Conservation (phyloP, 2,113 vertebrate genomes). For the Fulmarus glacialis region DNA sequence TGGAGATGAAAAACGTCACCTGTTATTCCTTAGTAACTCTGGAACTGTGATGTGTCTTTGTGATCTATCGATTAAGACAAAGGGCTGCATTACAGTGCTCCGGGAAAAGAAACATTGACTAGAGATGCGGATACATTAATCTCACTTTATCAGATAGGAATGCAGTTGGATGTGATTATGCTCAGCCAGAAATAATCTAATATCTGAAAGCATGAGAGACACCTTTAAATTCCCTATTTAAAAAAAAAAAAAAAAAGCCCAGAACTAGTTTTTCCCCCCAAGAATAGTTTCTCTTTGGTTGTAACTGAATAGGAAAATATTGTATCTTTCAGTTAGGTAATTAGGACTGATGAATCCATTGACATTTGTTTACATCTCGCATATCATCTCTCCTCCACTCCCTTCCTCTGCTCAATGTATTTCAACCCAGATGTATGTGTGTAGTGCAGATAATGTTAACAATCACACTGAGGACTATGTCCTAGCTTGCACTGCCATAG, state of each 20-base stretch:
- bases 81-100: neutral
- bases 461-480: neutral
- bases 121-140: neutral
- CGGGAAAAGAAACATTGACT: neutral
- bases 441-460: neutral
- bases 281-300: neutral
- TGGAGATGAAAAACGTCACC: neutral
- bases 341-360: neutral
- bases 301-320: neutral
- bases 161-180: neutral
- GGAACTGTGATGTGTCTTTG: neutral
- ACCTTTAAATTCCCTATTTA: neutral
- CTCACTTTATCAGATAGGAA: neutral
- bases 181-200: neutral
- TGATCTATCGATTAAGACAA: neutral
- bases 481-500: neutral
- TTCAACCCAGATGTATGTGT: fast-evolving
- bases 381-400: neutral
- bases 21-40: neutral
- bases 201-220: neutral
- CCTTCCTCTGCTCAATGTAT: neutral
- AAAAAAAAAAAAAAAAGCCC: neutral
- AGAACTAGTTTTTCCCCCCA: neutral
- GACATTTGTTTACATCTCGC: neutral
- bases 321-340: neutral